These are phyloP conservation scores for Psettodes erumei DNA, from an alignment of 2,113 vertebrate species.

Conservation along the genomic window DNA sequence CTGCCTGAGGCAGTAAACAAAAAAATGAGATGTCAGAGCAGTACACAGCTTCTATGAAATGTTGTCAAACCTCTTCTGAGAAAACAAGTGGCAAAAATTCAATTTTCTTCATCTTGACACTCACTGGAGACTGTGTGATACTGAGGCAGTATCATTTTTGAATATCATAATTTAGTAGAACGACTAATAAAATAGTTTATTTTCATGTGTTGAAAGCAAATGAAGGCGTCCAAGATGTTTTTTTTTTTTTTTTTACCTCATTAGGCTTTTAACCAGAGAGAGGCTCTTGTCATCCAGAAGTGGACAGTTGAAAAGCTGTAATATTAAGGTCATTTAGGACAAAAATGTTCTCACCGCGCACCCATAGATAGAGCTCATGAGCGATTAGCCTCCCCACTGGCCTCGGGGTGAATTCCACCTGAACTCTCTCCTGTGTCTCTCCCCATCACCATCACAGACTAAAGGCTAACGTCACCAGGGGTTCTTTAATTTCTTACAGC, in stretches of 20 bases:
- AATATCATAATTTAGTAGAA: conserved; percentile 14
- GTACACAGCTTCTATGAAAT: conserved; percentile 41
- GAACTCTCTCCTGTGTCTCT: conserved; percentile 23
- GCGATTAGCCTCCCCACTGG: conserved; percentile 49
- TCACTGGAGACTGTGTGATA: conserved; percentile 23
- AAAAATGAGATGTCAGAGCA: conserved; percentile 47
- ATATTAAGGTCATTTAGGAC: conserved; percentile 36
- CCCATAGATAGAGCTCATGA: conserved; percentile 30
- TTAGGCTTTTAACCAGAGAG: too few relatives aligned
- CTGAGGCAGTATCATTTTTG: conserved; percentile 20
- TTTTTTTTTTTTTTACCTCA: too few relatives aligned
- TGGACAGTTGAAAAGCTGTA: conserved; percentile 25
- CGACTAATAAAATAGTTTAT: conserved; percentile 1
- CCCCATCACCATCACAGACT: conserved; percentile 37
- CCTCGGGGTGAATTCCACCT: conserved; percentile 50
- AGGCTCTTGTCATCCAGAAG: conserved; percentile 36
- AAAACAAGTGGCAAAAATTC: conserved; percentile 44
- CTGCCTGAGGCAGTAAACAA: conserved; percentile 59
- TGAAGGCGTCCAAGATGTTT: neutral
- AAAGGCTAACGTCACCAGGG: conserved; percentile 38
- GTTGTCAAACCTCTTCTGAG: conserved; percentile 51
- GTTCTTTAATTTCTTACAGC: conserved; percentile 53
- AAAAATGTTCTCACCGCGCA: conserved; percentile 27
- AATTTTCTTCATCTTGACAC: conserved; percentile 25
- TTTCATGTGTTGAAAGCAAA: conserved; percentile 4